Base-by-base conservation (phyloP, 2,113 vertebrate genomes). In the Haemorhous mexicanus region DNA sequence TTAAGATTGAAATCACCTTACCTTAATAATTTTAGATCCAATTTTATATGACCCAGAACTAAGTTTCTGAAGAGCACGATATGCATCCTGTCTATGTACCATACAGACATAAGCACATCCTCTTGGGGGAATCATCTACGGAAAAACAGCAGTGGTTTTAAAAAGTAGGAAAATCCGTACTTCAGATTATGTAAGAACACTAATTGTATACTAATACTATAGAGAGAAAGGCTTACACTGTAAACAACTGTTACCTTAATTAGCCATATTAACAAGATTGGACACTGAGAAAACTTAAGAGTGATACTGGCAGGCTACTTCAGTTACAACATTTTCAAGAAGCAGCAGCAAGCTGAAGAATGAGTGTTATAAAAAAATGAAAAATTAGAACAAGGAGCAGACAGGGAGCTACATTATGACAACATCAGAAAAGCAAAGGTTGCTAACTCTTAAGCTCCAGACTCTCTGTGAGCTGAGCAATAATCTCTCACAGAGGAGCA, bases 91-190 rank as follows among this genome's bases (percentile, higher is more conserved):
- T 91, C 99, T 98, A 95, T 99, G 99, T 87, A 99, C 99, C 99
- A 99, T 99, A 94, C 99, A 99, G 94, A 99, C 99, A 67, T 99
- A 99, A 35, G 99, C 99, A 98, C 99, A 99, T 84, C 99, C 99
- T 97, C 99, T 98, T 64, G 99, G 99, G 73, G 99, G 99, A 97
- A 99, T 99, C 99, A 99, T 99, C 99, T 99, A 84, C 19, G 82
- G 52, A 47, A 89, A 68, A 90, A 67, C 84, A 95, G 11, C 15
- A 67, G 49, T 5, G 6, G 14, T 89, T 23, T 93, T 81, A 81
- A 58, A 26, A 77, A 63, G 46, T 2, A 61, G 64, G 30, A 93
- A 87, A 74, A 83, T 2, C 35, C 39, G 30, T 24, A 63, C 18
- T 86, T 70, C 52, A 62, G 5, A 68, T 67, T 23, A 89, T 0